Evolutionary conservation across 2,797 vertebrate genomes (phyloP).

Genomic region (Myoxocephalus aenaeus): DNA sequence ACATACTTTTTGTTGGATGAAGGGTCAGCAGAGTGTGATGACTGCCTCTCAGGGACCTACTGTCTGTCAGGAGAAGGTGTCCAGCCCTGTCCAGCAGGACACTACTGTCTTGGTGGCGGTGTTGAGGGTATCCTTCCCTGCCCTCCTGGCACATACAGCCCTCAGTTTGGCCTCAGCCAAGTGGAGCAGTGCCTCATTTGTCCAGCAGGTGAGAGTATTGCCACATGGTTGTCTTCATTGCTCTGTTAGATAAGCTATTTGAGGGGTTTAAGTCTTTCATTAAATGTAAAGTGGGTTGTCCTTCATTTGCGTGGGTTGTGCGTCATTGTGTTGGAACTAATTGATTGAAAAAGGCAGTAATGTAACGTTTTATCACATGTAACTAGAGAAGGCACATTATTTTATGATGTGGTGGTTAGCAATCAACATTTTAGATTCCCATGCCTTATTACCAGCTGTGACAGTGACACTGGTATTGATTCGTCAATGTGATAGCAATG

Average conservation of each 20-base stretch:
- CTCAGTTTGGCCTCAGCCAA: constrained; percentile 81
- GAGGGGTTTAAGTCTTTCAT: background rate
- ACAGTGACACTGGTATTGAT: background rate
- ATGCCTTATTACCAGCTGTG: background rate
- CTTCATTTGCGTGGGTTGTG: constrained; percentile 13
- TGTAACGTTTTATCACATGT: constrained; percentile 5
- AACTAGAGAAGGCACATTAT: background rate
- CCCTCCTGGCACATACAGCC: constrained; percentile 87
- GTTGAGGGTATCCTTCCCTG: constrained; percentile 85
- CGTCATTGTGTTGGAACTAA: constrained; percentile 47
- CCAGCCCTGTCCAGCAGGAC: constrained; percentile 84
- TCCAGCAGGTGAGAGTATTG: constrained; percentile 88
- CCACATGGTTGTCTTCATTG: constrained; percentile 34
- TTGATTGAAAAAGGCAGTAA: constrained; percentile 8
- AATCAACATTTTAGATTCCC: background rate
- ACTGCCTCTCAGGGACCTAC: constrained; percentile 88
- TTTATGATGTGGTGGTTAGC: constrained; percentile 21
- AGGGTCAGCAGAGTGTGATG: constrained; percentile 83
- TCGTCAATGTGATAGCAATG: background rate
- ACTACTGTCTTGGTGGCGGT: constrained; percentile 86
- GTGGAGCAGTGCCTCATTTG: constrained; percentile 87
- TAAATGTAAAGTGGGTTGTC: constrained; percentile 10
- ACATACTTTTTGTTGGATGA: background rate
- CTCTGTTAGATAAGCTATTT: background rate
- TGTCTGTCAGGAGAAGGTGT: constrained; percentile 84